These are phyloP conservation scores for Molossus molossus DNA, from an alignment of 2,797 vertebrate species.

Conservation along the genomic window DNA sequence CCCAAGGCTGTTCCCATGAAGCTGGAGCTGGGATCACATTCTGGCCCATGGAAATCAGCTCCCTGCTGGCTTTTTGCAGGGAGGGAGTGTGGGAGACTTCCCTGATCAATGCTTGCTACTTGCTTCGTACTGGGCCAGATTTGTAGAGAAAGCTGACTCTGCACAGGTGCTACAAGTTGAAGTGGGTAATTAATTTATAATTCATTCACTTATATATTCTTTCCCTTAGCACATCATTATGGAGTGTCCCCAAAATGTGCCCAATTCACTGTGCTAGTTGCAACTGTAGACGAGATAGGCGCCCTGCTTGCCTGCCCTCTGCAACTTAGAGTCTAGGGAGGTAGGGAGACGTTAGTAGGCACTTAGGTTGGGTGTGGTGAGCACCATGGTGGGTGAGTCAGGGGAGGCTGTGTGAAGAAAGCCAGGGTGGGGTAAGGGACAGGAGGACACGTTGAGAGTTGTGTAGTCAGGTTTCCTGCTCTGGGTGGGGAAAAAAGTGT, in stretches of 20 bases:
- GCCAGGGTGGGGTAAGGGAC: too few relatives aligned
- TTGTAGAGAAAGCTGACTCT: neutral
- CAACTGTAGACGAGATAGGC: neutral
- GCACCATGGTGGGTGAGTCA: neutral
- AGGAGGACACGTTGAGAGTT: neutral
- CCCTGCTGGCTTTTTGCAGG: too few relatives aligned
- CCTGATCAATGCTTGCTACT: neutral
- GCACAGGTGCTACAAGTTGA: neutral
- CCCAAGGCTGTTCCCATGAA: neutral
- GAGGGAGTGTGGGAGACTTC: rapidly evolving
- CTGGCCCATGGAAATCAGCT: neutral
- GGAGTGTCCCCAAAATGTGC: neutral
- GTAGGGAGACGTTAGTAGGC: neutral
- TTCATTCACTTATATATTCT: neutral
- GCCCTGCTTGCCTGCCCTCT: neutral
- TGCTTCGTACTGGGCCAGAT: neutral
- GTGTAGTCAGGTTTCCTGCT: neutral
- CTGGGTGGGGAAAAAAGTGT: neutral
- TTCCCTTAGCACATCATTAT: neutral
- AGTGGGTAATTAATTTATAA: neutral
- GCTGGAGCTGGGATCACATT: neutral
- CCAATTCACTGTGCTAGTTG: neutral
- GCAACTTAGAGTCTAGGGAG: neutral
- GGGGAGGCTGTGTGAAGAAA: neutral
- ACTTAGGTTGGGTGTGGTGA: too few relatives aligned